A percentile compares a stretch with the other conserved stretches of the same genome.
These are phyloP conservation scores for Upupa epops DNA, from an alignment of 2,113 vertebrate genomes.

Conservation along the genomic window DNA sequence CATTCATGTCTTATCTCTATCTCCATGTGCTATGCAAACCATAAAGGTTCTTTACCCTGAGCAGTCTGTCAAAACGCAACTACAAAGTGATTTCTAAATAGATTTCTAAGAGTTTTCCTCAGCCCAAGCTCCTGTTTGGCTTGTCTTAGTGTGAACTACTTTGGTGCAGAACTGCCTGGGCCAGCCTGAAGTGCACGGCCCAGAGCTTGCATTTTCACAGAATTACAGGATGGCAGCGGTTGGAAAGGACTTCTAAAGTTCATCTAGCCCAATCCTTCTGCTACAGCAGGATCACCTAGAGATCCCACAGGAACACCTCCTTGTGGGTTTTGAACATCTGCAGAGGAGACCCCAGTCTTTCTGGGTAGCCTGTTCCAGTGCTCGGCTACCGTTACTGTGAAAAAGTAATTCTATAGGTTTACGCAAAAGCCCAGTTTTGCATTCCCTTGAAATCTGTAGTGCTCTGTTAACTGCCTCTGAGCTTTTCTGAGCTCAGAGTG, in stretches of 20 bases:
- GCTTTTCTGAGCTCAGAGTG: not conserved
- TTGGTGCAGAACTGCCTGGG: not conserved
- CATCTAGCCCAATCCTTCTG: too few relatives aligned
- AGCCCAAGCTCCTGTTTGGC: not conserved
- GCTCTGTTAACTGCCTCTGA: accelerated
- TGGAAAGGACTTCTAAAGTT: too few relatives aligned
- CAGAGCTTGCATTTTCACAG: not conserved
- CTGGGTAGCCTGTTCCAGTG: too few relatives aligned
- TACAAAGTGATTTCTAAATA: accelerated
- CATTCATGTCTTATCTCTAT: not conserved
- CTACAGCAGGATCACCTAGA: too few relatives aligned
- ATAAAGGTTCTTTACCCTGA: accelerated
- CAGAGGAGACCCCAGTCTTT: too few relatives aligned
- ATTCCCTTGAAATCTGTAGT: accelerated
- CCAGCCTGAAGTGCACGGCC: not conserved
- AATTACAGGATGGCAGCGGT: too few relatives aligned
- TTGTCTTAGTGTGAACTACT: accelerated
- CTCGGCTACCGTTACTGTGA: too few relatives aligned
- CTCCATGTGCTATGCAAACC: too few relatives aligned
- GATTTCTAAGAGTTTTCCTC: not conserved
- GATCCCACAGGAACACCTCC: too few relatives aligned
- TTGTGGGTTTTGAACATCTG: too few relatives aligned
- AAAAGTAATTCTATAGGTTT: too few relatives aligned
- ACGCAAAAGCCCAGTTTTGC: too few relatives aligned
- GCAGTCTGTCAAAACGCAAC: not conserved